phyloP scores from a whole-genome alignment of 2,113 vertebrate genomes.

The Sapajus apella region DNA sequence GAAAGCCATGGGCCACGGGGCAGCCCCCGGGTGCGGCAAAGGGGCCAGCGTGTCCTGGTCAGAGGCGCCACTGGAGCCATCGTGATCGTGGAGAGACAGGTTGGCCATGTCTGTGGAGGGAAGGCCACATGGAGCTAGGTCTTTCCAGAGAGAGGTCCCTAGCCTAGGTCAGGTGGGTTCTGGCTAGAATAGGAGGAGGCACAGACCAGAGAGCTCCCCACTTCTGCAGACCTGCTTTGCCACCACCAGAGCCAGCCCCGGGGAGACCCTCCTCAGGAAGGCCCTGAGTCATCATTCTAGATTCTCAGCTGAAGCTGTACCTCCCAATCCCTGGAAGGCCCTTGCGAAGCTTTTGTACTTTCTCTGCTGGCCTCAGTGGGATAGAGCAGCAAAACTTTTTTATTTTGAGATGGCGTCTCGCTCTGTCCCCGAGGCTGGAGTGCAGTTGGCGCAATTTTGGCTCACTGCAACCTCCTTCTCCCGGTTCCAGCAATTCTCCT shows the following conservation, averaged over 20 bases:
- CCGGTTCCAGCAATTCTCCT: no score
- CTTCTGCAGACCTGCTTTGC: not conserved
- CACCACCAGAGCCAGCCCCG: not conserved
- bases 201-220: not conserved
- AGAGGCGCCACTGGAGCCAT: slow-evolving; percentile 93
- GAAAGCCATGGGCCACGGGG: slow-evolving; percentile 96
- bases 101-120: slow-evolving; percentile 90
- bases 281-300: not conserved
- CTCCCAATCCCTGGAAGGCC: not conserved
- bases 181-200: not conserved
- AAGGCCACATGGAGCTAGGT: not conserved
- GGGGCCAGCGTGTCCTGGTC: slow-evolving; percentile 94
- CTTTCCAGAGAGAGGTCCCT: not conserved
- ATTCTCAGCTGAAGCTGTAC: not conserved
- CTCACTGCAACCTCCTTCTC: no score
- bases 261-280: not conserved
- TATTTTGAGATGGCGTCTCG: no score
- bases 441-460: no score
- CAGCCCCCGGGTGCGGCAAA: slow-evolving; percentile 94
- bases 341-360: not conserved
- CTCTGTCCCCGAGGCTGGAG: no score
- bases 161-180: not conserved
- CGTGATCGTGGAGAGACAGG: slow-evolving; percentile 91
- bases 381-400: not conserved
- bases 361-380: not conserved